Base-by-base conservation (phyloP, 2,113 vertebrate genomes). In the Arvicanthis niloticus region DNA sequence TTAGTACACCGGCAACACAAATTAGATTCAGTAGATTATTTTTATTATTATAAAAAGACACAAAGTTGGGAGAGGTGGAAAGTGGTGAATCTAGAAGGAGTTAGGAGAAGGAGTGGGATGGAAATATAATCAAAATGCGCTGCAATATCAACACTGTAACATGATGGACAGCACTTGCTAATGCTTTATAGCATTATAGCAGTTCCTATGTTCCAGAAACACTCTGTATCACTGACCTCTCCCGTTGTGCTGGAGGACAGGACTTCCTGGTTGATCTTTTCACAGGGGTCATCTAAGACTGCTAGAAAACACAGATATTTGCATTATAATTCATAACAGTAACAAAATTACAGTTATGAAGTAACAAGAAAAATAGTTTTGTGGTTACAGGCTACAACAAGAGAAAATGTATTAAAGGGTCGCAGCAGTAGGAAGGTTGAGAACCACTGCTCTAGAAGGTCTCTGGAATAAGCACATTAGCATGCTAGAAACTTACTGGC, bases 121-220 rank as follows among this genome's bases (percentile, higher is more conserved):
- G 53, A 62, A 85, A 45, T 65, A 21, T 65, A 26, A 65, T 67
- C 26, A 31, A 85, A 48, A 84, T 42, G 81, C 13, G 11, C 9
- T 86, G 42, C 21, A 45, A 45, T 5, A 62, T 11, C 31, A 77
- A 73, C n/a, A 42, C 1, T 34, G 22, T 40, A 58, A 3, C 51
- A 4, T 31, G 16, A 91, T 37, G 1, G 22, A 68, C 26, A 37
- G 11, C 31, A 4, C 5, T 78, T 29, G 8, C 60, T 40, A 58
- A 34, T 56, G n/a, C 6, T 31, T 8, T 0, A 2, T 42, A 91
- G 48, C 37, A 10, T 8, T 0, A 2, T 42, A 91, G 48, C 37
- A 10, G 67, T 75, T 45, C 17, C 0, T 19, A 7, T 56, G 51
- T 29, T 9, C 45, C 4, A 1, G 67, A 81, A 77, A 24, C 3